A percentile compares a stretch with the other conserved stretches of the same genome.
Conservation (phyloP, 2,888 invertebrate species). For the Polymixis flavicincta region DNA sequence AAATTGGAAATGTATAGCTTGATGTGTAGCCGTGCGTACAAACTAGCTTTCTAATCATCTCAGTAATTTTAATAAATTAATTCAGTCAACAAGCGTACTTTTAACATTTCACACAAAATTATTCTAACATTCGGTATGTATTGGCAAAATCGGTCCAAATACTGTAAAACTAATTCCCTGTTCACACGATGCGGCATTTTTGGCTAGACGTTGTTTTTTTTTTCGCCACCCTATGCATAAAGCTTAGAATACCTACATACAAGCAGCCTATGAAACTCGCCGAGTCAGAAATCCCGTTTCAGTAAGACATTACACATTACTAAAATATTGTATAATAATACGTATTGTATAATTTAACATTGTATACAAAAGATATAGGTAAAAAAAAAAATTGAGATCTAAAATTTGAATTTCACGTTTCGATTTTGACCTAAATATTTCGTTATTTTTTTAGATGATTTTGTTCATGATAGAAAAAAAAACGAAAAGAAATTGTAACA, state of each 20-base stretch:
- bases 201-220: background rate
- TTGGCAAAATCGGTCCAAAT: slow-evolving; percentile 1
- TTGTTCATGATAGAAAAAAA: background rate
- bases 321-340: background rate
- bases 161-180: background rate
- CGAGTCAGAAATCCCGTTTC: background rate
- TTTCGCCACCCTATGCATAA: background rate
- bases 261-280: background rate
- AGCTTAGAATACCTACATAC: background rate
- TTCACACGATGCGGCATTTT: background rate
- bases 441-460: background rate
- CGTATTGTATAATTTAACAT: too few species aligned
- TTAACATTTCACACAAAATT: slow-evolving; percentile 1
- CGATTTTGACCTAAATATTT: background rate
- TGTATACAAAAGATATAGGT: background rate
- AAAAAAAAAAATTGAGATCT: slow-evolving; percentile 30
- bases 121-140: background rate
- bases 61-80: slow-evolving; percentile 52
- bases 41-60: slow-evolving; percentile 40
- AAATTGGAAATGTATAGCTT: too few species aligned
- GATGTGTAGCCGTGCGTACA: too few species aligned
- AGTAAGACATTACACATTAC: slow-evolving; percentile 3
- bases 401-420: slow-evolving; percentile 18
- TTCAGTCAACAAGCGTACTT: slow-evolving; percentile 56
- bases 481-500: background rate